Evolutionary conservation across 2,888 invertebrate genomes (phyloP), one percentile per base, ranked within the genome.

Genomic region (Eurytoma californica): DNA sequence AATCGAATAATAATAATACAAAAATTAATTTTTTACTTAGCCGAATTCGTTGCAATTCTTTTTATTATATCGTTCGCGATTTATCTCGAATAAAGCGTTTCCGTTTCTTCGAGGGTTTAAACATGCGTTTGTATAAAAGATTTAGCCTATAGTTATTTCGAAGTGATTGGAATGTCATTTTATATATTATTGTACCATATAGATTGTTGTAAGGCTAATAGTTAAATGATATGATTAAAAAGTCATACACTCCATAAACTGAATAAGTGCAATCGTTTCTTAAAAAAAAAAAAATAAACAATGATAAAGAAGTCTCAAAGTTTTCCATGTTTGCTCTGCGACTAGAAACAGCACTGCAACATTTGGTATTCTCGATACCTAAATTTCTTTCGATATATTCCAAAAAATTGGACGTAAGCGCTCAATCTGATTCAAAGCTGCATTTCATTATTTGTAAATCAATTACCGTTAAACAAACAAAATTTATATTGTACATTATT

Each of bases 151-250:
- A 78, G 75, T 68, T 67, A 58, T 78, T 80, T 81, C 70, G 68
- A 58, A 75, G 66, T 75, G 60, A 80, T 75, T 81, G 75, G 63
- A 78, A 76, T 75, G 63, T 77, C 72, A 77, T 81, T 82, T 80
- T 80, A 81, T 81, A 81, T 80, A 82, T 82, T 79, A 80, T 72
- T 80, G 80, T 81, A 81, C 53, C 68, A 81, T 81, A 81, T 82
- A 81, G 79, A 69, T 77, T 72, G 74, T 81, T 79, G 61, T 81
- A 79, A 81, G 74, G 72, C 72, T 79, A 39, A 70, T 79, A 81
- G 75, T 39, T 75, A 75, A 68, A 75, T 68, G 67, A 72, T 65
- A 80, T 66, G 16, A 65, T 73, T 24, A 72, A 53, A 63, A 61
- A 60, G 61, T 72, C 58, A 61, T 55, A 57, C 58, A 73, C 28